phyloP scores from a whole-genome alignment of 2,888 invertebrate genomes.

The Nephrotoma guestfalica region DNA sequence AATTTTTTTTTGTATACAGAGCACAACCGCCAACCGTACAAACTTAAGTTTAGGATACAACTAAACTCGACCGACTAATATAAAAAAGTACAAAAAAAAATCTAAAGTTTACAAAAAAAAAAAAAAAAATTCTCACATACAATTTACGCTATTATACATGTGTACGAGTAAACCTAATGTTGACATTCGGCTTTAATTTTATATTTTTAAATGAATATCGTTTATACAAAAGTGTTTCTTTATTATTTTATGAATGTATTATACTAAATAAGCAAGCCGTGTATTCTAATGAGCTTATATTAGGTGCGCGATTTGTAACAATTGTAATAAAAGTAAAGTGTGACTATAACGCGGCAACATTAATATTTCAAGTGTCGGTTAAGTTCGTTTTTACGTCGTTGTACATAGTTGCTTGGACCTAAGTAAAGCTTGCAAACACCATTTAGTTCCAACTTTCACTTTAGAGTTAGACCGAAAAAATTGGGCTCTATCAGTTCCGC shows the following conservation, averaged over 20 bases:
- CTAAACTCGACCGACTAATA: background rate
- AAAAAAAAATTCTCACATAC: background rate
- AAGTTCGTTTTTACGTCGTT: too few species aligned
- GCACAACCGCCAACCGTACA: background rate
- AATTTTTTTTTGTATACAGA: background rate
- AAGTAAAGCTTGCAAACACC: too few species aligned
- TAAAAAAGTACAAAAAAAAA: background rate
- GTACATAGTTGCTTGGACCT: too few species aligned
- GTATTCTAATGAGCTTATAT: background rate
- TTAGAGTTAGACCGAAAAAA: too few species aligned
- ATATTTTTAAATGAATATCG: background rate
- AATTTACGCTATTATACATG: background rate
- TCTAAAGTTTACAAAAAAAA: background rate
- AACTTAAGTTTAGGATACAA: background rate
- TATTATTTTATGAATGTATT: background rate
- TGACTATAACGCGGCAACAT: too few species aligned
- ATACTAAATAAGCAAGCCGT: background rate
- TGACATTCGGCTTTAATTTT: background rate
- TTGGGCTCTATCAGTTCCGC: too few species aligned
- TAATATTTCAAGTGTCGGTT: too few species aligned
- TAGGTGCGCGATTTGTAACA: too few species aligned
- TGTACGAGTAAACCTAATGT: background rate
- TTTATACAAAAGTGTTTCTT: background rate
- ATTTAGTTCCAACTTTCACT: too few species aligned
- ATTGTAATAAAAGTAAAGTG: too few species aligned